phyloP scores from a whole-genome alignment of 2,113 vertebrate species.

The Harpagus bidentatus region DNA sequence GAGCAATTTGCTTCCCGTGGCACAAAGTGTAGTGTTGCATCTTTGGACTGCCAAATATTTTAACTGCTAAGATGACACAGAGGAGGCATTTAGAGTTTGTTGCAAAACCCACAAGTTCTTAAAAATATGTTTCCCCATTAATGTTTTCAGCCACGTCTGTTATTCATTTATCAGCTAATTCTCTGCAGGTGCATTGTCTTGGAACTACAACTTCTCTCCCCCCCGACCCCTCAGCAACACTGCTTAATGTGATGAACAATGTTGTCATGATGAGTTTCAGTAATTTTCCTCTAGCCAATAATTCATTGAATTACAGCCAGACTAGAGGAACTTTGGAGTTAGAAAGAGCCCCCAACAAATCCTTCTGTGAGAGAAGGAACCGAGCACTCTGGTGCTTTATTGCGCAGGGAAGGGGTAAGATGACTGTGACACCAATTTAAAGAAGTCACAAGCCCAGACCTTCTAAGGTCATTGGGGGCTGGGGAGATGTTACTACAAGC shows the following conservation, averaged over 20 bases:
- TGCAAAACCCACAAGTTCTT: not conserved
- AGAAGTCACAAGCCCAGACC: not conserved
- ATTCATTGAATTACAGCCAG: not conserved
- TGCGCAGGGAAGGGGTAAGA: not conserved
- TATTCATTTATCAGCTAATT: conserved; percentile 27
- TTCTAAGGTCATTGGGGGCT: not conserved
- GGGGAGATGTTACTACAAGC: not conserved
- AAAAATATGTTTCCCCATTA: not conserved
- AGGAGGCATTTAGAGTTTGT: not conserved
- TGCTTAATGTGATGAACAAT: conserved; percentile 33
- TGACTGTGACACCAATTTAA: not conserved
- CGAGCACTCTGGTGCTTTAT: not conserved
- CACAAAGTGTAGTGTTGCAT: not conserved
- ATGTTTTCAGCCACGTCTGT: not conserved
- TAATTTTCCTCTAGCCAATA: not conserved
- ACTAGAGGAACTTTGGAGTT: not conserved
- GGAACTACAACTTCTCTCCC: not conserved
- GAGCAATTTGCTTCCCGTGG: conserved; percentile 3
- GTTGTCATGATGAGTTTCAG: conserved; percentile 31
- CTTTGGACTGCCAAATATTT: conserved; percentile 14
- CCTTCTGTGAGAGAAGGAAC: not conserved
- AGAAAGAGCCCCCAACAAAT: not conserved
- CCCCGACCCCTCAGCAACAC: not conserved
- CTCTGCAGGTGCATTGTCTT: conserved; percentile 2
- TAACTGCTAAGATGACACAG: not conserved